Percentiles rank a stretch among this genome's conserved stretches.
Conservation (phyloP, 1,140 invertebrate species). For the Ectropis grisescens region DNA sequence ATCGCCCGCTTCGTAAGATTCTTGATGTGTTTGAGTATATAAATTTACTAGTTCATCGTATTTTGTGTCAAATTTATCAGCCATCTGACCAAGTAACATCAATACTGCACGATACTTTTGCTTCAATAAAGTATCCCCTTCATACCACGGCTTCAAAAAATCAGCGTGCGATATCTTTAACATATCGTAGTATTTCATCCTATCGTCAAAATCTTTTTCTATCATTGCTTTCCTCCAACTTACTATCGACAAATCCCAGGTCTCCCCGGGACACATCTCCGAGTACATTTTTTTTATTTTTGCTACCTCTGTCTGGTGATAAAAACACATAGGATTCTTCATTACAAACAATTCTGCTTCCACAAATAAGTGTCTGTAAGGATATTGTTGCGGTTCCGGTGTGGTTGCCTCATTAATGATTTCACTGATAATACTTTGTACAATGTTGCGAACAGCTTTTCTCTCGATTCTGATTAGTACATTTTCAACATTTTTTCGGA, state of each 20-base stretch:
- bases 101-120: slow-evolving; percentile 37
- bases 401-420: slow-evolving; percentile 22
- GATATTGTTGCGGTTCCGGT: slow-evolving; percentile 31
- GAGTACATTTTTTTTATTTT: slow-evolving; percentile 38
- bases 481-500: slow-evolving; percentile 18
- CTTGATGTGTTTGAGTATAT: no score
- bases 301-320: slow-evolving; percentile 49
- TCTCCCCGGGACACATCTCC: slow-evolving; percentile 31
- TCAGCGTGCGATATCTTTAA: slow-evolving; percentile 31
- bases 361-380: slow-evolving; percentile 41
- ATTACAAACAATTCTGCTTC: slow-evolving; percentile 49
- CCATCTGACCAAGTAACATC: slow-evolving; percentile 29
- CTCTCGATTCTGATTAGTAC: slow-evolving; percentile 29
- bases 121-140: slow-evolving; percentile 27
- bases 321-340: slow-evolving; percentile 55
- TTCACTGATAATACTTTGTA: slow-evolving; percentile 19
- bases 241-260: slow-evolving; percentile 45
- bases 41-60: slow-evolving; percentile 10
- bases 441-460: slow-evolving; percentile 25
- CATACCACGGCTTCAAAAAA: slow-evolving; percentile 45
- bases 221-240: slow-evolving; percentile 46
- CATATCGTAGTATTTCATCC: slow-evolving; percentile 45
- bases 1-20: no score
- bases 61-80: slow-evolving; percentile 36
- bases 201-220: slow-evolving; percentile 41